phyloP scores from a whole-genome alignment of 2,888 invertebrate genomes.

The Patella pellucida region DNA sequence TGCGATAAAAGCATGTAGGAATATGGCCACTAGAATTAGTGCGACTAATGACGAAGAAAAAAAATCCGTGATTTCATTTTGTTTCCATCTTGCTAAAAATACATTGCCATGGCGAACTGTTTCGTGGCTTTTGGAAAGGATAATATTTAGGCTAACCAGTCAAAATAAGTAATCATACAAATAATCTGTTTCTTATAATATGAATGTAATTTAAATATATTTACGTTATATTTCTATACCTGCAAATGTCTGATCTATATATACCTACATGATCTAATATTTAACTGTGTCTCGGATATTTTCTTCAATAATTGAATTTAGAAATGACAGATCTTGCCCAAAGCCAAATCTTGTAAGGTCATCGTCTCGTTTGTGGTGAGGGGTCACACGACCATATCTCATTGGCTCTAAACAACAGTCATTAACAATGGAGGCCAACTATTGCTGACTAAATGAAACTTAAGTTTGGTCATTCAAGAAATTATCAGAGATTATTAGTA shows the following conservation, averaged over 20 bases:
- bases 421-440: slow-evolving; percentile 2
- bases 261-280: too few relatives aligned
- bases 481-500: background rate
- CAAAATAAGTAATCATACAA: too few relatives aligned
- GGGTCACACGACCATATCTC: background rate
- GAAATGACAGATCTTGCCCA: background rate
- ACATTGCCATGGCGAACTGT: background rate
- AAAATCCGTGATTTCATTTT: slow-evolving; percentile 23
- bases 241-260: too few relatives aligned
- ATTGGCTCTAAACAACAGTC: slow-evolving; percentile 7
- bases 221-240: too few relatives aligned
- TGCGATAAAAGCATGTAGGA: slow-evolving; percentile 26
- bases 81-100: slow-evolving; percentile 8
- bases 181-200: too few relatives aligned
- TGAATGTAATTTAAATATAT: too few relatives aligned
- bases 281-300: too few relatives aligned
- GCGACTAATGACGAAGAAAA: slow-evolving; percentile 22
- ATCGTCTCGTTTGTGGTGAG: background rate
- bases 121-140: too few relatives aligned
- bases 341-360: slow-evolving; percentile 8
- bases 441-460: slow-evolving; percentile 6
- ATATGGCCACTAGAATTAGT: slow-evolving; percentile 25
- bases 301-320: too few relatives aligned
- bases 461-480: slow-evolving; percentile 1
- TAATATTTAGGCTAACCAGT: too few relatives aligned